Percentiles rank a stretch among this genome's conserved stretches.
phyloP scores from a whole-genome alignment of 2,888 invertebrate genomes.

The Mellilla xanthometata region DNA sequence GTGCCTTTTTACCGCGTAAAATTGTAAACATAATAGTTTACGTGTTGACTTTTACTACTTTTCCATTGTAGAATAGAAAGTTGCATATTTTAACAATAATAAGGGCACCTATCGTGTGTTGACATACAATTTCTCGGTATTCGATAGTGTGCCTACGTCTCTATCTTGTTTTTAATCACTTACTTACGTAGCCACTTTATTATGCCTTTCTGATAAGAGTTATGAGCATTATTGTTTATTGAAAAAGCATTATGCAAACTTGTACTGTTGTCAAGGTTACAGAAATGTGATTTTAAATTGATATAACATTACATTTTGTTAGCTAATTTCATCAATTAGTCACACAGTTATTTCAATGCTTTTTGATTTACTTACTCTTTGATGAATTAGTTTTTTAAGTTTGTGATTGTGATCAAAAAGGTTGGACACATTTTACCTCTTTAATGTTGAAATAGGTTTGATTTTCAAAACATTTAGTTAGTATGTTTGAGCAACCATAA shows the following conservation, averaged over 20 bases:
- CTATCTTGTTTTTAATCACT: constrained; percentile 1
- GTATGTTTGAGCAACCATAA: no score
- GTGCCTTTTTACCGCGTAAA: constrained; percentile 24
- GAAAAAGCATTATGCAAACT: neutral
- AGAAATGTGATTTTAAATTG: neutral
- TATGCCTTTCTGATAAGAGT: constrained; percentile 2
- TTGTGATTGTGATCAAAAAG: no score
- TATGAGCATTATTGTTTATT: neutral
- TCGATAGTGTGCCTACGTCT: constrained; percentile 38
- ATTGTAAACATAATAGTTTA: constrained; percentile 23
- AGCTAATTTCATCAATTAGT: no score
- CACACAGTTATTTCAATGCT: no score
- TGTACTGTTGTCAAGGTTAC: constrained; percentile 9
- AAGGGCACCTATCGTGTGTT: constrained; percentile 55
- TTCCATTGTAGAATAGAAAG: constrained; percentile 40
- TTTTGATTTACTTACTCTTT: no score
- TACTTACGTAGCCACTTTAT: neutral
- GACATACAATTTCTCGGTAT: constrained; percentile 52
- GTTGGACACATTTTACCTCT: no score
- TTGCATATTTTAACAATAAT: constrained; percentile 44
- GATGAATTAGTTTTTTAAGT: no score
- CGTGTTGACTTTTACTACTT: constrained; percentile 24
- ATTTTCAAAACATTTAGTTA: no score
- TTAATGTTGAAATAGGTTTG: no score
- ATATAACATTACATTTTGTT: neutral